Percentiles rank a stretch among this genome's conserved stretches.
Conservation (phyloP, 2,888 invertebrate genomes). For the Lomographa bimaculata region DNA sequence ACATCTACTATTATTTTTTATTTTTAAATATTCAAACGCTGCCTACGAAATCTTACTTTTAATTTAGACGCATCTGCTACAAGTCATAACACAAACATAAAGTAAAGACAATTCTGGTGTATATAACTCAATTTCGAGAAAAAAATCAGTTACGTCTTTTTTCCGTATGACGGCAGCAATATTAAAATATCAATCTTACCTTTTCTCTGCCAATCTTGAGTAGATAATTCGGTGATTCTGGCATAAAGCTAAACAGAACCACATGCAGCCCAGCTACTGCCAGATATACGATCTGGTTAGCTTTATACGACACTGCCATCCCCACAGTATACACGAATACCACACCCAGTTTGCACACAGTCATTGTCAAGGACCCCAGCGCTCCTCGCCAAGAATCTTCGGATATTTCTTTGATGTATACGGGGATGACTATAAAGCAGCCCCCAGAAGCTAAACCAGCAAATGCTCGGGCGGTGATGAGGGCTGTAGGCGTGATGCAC, state of each 20-base stretch:
- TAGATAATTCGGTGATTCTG: conserved; percentile 66
- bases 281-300: conserved; percentile 55
- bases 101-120: no score
- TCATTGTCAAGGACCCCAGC: conserved; percentile 60
- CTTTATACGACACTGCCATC: conserved; percentile 48
- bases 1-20: no score
- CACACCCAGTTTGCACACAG: conserved; percentile 63
- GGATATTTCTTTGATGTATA: conserved; percentile 62
- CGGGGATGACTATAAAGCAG: conserved; percentile 61
- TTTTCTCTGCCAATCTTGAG: conserved; percentile 58
- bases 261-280: conserved; percentile 48
- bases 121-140: no score
- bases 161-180: no score
- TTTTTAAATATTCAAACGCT: no score
- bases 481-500: conserved; percentile 41
- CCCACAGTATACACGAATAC: conserved; percentile 63
- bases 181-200: conserved; percentile 47
- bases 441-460: conserved; percentile 60
- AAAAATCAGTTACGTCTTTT: no score
- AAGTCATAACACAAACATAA: no score
- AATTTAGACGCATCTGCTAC: no score
- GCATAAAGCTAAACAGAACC: conserved; percentile 58
- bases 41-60: no score
- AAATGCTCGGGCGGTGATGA: conserved; percentile 53
- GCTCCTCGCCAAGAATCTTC: conserved; percentile 59